These are phyloP conservation scores for Apolygus lucorum DNA, from an alignment of 1,140 invertebrate species.

Conservation along the genomic window DNA sequence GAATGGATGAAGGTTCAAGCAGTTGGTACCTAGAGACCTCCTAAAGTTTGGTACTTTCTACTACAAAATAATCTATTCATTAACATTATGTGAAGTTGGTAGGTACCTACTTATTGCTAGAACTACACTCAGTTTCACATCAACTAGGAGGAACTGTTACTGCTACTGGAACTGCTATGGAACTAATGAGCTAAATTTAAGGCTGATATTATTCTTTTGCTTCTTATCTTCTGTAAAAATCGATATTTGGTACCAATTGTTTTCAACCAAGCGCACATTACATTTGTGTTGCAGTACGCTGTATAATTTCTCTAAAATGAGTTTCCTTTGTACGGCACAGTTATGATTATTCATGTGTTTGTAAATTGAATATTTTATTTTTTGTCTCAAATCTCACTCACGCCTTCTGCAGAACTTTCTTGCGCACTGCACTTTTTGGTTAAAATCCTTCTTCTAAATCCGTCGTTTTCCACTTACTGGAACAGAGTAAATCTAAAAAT, in stretches of 20 bases:
- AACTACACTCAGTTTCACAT: too few relatives aligned
- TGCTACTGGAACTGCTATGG: too few relatives aligned
- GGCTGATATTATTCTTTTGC: background rate
- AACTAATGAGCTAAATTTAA: too few relatives aligned
- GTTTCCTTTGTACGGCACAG: conserved; percentile 58
- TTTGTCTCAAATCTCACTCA: conserved; percentile 24
- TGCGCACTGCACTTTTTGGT: conserved; percentile 15
- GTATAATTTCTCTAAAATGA: conserved; percentile 45
- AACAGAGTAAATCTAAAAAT: background rate
- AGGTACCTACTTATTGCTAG: too few relatives aligned
- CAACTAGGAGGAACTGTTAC: too few relatives aligned
- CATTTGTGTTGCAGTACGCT: conserved; percentile 22
- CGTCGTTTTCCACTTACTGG: too few relatives aligned
- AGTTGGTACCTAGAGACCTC: too few relatives aligned
- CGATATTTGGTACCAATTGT: conserved; percentile 18
- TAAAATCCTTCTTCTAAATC: conserved; percentile 3
- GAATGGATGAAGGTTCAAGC: too few relatives aligned
- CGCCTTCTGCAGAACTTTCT: conserved; percentile 6
- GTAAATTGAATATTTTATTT: conserved; percentile 20
- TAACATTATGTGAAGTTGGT: too few relatives aligned
- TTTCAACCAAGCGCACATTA: conserved; percentile 24
- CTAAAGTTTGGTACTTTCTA: too few relatives aligned
- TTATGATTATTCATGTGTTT: conserved; percentile 35
- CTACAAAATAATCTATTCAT: too few relatives aligned
- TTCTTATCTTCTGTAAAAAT: conserved; percentile 17